Percentiles rank a stretch among this genome's conserved stretches.
Conservation (phyloP, 2,888 invertebrate genomes). For the Nemoura dubitans region DNA sequence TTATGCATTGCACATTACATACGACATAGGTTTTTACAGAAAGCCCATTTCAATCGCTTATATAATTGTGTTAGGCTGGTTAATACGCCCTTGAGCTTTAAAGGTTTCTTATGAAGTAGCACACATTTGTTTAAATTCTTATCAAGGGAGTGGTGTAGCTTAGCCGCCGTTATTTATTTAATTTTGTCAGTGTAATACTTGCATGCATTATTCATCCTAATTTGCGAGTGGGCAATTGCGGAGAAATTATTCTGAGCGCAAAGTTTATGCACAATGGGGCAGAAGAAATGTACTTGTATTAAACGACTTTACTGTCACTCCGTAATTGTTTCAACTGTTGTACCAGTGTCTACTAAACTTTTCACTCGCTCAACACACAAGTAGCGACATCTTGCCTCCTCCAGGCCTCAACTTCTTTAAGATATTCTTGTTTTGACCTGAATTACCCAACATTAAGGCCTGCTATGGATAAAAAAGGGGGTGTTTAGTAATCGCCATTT, state of each 20-base stretch:
- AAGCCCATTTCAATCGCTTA: background rate
- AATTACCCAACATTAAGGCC: constrained; percentile 27
- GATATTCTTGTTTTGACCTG: constrained; percentile 32
- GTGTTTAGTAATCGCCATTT: background rate
- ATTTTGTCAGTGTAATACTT: background rate
- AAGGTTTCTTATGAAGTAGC: too few relatives aligned
- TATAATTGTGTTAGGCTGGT: too few relatives aligned
- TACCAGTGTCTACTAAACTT: background rate
- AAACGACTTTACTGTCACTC: background rate
- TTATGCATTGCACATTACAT: background rate
- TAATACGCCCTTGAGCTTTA: too few relatives aligned
- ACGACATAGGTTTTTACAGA: background rate
- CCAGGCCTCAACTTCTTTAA: constrained; percentile 14
- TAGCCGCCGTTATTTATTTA: background rate
- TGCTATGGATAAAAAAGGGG: background rate
- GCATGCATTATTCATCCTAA: background rate
- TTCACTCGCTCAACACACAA: background rate
- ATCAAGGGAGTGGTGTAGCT: background rate
- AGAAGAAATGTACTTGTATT: background rate
- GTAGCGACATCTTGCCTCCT: constrained; percentile 19
- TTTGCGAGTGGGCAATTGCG: background rate
- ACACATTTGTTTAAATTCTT: too few relatives aligned
- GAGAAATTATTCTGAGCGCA: background rate
- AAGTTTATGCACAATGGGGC: background rate
- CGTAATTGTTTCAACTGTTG: background rate